These are phyloP conservation scores for Anarsia innoxiella DNA, from an alignment of 2,888 invertebrate genomes.

Conservation along the genomic window DNA sequence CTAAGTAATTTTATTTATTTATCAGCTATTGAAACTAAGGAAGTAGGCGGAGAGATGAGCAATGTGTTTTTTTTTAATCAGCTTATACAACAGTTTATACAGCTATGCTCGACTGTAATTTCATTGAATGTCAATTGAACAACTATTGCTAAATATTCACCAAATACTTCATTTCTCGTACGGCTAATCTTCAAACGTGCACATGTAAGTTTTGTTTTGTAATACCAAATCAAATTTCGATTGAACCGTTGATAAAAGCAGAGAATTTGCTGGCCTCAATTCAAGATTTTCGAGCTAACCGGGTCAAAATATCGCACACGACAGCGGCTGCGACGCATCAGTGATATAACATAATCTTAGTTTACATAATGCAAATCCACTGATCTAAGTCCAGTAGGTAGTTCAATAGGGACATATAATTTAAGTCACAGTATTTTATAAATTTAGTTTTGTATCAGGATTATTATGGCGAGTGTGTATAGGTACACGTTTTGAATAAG, in stretches of 20 bases:
- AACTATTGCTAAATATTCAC: no score
- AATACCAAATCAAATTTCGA: conserved; percentile 3
- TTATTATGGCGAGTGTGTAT: no score
- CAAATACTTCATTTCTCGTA: no score
- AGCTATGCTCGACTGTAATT: no score
- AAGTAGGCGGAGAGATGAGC: no score
- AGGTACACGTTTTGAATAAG: no score
- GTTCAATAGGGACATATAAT: conserved; percentile 2
- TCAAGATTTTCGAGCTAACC: conserved; percentile 6
- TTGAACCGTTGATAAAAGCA: conserved; percentile 1
- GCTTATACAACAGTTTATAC: no score
- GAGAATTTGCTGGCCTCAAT: conserved; percentile 12
- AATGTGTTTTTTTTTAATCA: no score
- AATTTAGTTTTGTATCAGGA: no score
- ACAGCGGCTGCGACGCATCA: conserved; percentile 13
- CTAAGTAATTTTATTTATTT: conserved; percentile 21
- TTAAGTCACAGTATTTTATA: conserved; percentile 3
- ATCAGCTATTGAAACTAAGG: conserved; percentile 24
- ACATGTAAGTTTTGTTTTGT: background rate
- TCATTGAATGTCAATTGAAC: no score
- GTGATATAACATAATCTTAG: conserved; percentile 19
- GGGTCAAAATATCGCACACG: conserved; percentile 18
- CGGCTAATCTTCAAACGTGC: background rate
- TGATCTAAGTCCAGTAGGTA: no score
- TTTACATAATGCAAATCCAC: conserved; percentile 20